Evolutionary conservation across 2,888 invertebrate species (phyloP).

Genomic region (Selenia dentaria): DNA sequence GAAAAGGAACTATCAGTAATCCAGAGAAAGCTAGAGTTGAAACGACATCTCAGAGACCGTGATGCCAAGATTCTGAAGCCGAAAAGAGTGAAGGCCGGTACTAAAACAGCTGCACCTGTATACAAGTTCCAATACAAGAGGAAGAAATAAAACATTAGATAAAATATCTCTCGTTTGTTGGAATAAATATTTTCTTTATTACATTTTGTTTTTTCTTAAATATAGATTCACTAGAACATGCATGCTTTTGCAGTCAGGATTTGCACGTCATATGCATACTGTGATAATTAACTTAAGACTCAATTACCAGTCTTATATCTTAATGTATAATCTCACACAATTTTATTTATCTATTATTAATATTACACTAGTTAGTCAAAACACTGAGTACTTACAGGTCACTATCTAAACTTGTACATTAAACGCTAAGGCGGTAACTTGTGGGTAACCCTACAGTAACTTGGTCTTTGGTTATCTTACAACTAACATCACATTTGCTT

Average conservation of each 20-base stretch:
- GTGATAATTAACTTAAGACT: constrained; percentile 19
- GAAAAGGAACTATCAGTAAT: constrained; percentile 90
- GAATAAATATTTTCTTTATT: constrained; percentile 21
- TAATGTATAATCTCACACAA: constrained; percentile 28
- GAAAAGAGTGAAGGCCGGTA: constrained; percentile 85
- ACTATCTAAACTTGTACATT: constrained; percentile 40
- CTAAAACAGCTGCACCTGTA: constrained; percentile 88
- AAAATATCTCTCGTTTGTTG: constrained; percentile 21
- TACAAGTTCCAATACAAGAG: constrained; percentile 93
- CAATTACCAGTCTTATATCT: constrained; percentile 29
- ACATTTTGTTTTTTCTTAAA: constrained; percentile 26
- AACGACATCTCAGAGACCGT: constrained; percentile 86
- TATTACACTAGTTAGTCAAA: background rate
- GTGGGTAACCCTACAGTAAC: constrained; percentile 53
- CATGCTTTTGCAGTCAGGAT: constrained; percentile 2
- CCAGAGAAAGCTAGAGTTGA: constrained; percentile 91
- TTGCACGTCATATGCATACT: constrained; percentile 16
- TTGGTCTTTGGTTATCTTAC: constrained; percentile 69
- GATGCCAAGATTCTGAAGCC: constrained; percentile 86
- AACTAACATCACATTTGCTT: constrained; percentile 48
- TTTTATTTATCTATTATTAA: constrained; percentile 11
- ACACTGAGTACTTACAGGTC: constrained; percentile 5
- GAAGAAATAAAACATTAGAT: constrained; percentile 85
- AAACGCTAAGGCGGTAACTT: constrained; percentile 63
- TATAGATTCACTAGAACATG: constrained; percentile 27